Conservation (phyloP, 2,113 vertebrate genomes). For the Pygoscelis antarcticus region DNA sequence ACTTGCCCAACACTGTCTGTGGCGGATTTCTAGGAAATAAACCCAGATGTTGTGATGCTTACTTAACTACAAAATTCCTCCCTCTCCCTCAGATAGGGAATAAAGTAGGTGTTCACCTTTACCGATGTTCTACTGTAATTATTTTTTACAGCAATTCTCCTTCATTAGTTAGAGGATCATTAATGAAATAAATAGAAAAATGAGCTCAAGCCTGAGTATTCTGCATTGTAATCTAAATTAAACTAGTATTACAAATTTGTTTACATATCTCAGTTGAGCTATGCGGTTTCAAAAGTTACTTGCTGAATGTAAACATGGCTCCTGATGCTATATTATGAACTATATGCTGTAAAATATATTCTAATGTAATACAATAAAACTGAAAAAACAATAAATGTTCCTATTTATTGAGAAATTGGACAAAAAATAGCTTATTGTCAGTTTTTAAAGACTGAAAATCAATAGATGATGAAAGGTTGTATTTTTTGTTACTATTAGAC, state of each 20-base stretch:
- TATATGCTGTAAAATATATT: conserved; percentile 38
- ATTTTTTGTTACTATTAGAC: conserved; percentile 72
- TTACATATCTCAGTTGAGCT: conserved; percentile 45
- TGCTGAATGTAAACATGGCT: conserved; percentile 18
- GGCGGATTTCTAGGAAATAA: background rate
- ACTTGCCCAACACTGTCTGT: background rate
- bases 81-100: background rate
- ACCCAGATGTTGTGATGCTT: background rate
- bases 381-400: conserved; percentile 68
- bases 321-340: conserved; percentile 29
- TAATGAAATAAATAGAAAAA: conserved; percentile 49
- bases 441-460: conserved; percentile 77
- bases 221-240: conserved; percentile 60
- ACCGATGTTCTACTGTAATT: conserved; percentile 3
- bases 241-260: conserved; percentile 61
- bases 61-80: background rate
- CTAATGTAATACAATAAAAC: conserved; percentile 58
- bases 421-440: conserved; percentile 74
- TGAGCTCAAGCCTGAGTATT: conserved; percentile 42
- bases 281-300: conserved; percentile 53
- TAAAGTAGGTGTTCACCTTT: conserved; percentile 29
- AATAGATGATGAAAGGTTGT: conserved; percentile 72
- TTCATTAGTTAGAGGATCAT: conserved; percentile 39
- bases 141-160: conserved; percentile 22
- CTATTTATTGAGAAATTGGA: conserved; percentile 67